A percentile compares a stretch with the other conserved stretches of the same genome.
phyloP scores from a whole-genome alignment of 2,888 invertebrate genomes.

The Mesorhabditis belari region DNA sequence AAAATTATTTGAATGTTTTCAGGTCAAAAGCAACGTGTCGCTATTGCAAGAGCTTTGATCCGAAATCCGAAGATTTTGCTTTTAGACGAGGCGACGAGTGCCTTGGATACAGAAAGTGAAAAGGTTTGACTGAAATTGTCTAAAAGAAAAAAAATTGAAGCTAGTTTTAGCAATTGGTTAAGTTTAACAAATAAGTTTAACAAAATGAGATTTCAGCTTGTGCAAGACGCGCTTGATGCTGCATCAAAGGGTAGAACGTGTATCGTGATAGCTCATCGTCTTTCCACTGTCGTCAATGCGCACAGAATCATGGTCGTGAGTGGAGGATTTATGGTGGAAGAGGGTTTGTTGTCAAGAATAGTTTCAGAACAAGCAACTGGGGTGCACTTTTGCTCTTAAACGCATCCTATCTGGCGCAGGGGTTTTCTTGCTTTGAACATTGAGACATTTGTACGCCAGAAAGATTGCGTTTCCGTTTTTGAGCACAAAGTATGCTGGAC shows the following conservation, averaged over 20 bases:
- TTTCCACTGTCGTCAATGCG: conserved; percentile 58
- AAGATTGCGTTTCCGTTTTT: no score
- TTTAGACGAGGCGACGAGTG: conserved; percentile 54
- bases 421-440: no score
- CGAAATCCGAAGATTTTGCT: conserved; percentile 53
- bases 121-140: conserved; percentile 19
- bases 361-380: no score
- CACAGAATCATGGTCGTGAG: conserved; percentile 42
- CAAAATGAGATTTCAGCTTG: conserved; percentile 59
- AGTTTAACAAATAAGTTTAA: background rate
- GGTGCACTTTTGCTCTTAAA: no score
- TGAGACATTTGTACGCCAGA: no score
- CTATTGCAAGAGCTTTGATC: conserved; percentile 56
- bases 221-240: conserved; percentile 60
- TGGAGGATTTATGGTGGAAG: conserved; percentile 57
- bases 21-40: conserved; percentile 56
- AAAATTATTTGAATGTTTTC: background rate
- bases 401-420: no score
- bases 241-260: conserved; percentile 56
- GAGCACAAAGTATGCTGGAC: no score
- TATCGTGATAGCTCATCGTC: conserved; percentile 57
- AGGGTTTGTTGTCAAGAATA: conserved; percentile 59
- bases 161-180: background rate
- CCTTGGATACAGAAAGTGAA: conserved; percentile 56
- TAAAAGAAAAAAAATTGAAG: background rate